Evolutionary conservation across 2,888 invertebrate species (phyloP), one percentile per base, ranked within the genome.

Genomic region (Sylvicola cinctus): DNA sequence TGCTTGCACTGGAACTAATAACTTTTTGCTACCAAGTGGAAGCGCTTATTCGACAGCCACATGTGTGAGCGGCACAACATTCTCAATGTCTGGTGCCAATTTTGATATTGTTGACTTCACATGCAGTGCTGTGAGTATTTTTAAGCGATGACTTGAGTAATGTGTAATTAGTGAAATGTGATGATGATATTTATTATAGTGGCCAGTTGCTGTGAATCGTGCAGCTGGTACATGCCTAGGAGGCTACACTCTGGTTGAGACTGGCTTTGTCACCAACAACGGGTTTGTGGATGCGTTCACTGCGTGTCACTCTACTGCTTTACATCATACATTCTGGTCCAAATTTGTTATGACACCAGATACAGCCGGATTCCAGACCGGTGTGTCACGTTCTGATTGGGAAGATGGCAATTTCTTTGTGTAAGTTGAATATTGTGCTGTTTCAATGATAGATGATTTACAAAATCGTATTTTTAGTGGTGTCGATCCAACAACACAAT

Each of bases 231-330:
- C 1, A 6, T 50, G 49, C 25, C 34, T 41, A 4, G 34, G 16
- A 3, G 33, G 35, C 5, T 30, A 43, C 8, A 39, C 33, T 1
- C 31, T 34, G 3, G 37, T 47, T 10, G 43, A 46, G 12, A 44
- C 50, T 17, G 49, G 51, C 15, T 52, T 46, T 34, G 12, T 35
- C 1, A 16, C 47, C 6, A n/a, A 33, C 11, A 17, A 32, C 3
- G 17, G 23, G 5, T 48, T 49, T 23, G n/a, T 52, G 2, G 40
- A 36, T 2, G 40, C 44, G 3, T 36, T 48, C 5, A 45, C 48
- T 27, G 33, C 50, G 3, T 52, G 50, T 15, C 42, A 44, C 2
- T 40, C 50, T 26, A 42, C 46, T 5, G 8, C 20, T 5, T 44
- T 37, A 3, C 43, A 40, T 12, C 32, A 23, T 11, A 49, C 49